Conservation (phyloP, 2,113 vertebrate genomes). For the Melospiza georgiana region DNA sequence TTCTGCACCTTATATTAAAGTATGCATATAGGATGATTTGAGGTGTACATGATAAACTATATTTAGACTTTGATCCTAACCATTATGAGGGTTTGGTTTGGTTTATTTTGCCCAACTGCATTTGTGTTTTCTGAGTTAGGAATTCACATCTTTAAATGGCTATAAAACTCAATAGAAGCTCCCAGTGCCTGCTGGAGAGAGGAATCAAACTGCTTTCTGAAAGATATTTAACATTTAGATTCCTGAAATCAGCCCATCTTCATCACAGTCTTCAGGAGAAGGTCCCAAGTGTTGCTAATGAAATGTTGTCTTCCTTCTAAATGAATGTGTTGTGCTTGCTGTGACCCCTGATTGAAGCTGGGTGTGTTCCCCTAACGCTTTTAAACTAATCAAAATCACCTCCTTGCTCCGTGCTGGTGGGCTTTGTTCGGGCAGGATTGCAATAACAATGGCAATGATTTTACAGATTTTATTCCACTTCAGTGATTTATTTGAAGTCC, state of each 20-base stretch:
- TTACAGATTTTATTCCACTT: conserved; percentile 21
- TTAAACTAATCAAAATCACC: conserved; percentile 26
- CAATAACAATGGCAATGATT: neutral
- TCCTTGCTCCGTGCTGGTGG: neutral
- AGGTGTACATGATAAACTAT: neutral
- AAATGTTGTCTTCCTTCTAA: neutral
- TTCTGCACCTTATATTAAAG: neutral
- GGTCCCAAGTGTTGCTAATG: neutral
- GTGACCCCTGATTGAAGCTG: neutral
- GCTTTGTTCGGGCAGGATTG: neutral
- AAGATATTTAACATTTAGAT: neutral
- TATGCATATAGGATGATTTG: neutral
- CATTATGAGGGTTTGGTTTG: neutral
- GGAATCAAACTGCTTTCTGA: neutral
- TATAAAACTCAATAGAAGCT: neutral
- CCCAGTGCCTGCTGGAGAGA: neutral
- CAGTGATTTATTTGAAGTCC: neutral
- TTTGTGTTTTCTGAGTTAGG: neutral
- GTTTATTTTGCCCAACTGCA: neutral
- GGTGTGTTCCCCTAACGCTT: neutral
- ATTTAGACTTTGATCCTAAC: neutral
- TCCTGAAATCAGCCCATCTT: neutral
- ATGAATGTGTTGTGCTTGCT: neutral
- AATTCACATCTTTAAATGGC: neutral
- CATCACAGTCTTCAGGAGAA: neutral